phyloP scores from a whole-genome alignment of 2,113 vertebrate genomes.

The Sardina pilchardus region DNA sequence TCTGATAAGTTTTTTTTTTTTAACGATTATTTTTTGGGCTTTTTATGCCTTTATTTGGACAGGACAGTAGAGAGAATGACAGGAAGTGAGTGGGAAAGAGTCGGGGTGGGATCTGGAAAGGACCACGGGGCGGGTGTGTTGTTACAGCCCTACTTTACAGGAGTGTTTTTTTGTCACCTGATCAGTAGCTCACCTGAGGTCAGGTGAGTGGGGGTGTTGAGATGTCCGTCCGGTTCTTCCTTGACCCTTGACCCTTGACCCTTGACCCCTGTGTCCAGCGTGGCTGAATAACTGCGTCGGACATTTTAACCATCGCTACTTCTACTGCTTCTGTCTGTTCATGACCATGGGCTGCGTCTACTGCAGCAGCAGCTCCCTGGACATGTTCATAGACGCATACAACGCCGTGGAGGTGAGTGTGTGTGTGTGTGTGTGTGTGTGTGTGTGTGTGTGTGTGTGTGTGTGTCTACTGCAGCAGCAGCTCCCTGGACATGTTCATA shows the following conservation, averaged over 20 bases:
- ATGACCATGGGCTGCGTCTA: conserved; percentile 97
- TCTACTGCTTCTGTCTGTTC: conserved; percentile 96
- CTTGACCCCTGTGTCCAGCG: conserved; percentile 66
- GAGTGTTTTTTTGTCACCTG: too few species aligned
- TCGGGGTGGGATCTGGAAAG: too few species aligned
- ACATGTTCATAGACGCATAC: conserved; percentile 89
- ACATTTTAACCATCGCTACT: conserved; percentile 97
- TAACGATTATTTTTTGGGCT: too few species aligned
- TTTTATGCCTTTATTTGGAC: too few species aligned
- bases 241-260: conserved; percentile 52
- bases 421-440: not conserved
- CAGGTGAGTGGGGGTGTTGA: too few species aligned
- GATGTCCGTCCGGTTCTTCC: too few species aligned
- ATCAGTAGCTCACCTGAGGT: too few species aligned
- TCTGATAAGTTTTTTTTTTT: too few species aligned
- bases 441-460: not conserved
- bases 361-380: conserved; percentile 89
- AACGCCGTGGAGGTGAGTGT: conserved; percentile 82
- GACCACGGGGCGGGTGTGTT: too few species aligned
- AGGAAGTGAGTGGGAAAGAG: too few species aligned
- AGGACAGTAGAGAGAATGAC: too few species aligned
- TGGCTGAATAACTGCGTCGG: conserved; percentile 99
- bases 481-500: conserved; percentile 85
- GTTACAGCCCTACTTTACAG: too few species aligned
- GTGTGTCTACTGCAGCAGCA: conserved; percentile 87